phyloP scores from a whole-genome alignment of 1,140 invertebrate genomes.

The Philopotamus ludificatus region DNA sequence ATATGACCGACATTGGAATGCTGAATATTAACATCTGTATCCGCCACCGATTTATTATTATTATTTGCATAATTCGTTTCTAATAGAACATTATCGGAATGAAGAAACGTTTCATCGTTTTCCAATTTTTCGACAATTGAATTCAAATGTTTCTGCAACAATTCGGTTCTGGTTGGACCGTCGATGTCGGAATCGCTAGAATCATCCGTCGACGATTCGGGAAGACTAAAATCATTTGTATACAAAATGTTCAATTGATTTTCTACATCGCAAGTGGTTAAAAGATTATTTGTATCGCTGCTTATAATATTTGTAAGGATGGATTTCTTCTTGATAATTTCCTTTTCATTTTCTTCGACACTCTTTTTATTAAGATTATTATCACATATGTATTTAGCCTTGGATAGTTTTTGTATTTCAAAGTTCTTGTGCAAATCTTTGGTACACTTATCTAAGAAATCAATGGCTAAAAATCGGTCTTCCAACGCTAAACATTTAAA shows the following conservation, averaged over 20 bases:
- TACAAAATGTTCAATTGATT: not conserved
- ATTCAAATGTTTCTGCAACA: not conserved
- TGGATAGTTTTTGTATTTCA: no score
- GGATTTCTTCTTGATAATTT: no score
- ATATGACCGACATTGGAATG: not conserved
- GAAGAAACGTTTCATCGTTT: not conserved
- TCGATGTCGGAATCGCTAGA: not conserved
- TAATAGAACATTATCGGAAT: not conserved
- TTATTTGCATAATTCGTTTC: not conserved
- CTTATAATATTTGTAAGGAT: no score
- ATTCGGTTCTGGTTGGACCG: not conserved
- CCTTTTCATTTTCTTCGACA: no score
- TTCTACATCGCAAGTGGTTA: no score
- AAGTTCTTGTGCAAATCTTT: conserved; percentile 8
- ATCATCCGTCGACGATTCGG: not conserved
- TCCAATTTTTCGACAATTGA: conserved; percentile 5
- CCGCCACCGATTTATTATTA: not conserved
- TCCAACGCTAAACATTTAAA: conserved; percentile 12
- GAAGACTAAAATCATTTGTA: not conserved
- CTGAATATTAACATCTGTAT: not conserved
- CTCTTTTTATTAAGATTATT: no score
- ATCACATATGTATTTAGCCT: no score
- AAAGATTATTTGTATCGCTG: no score
- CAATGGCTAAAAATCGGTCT: conserved; percentile 17
- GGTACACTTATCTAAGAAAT: conserved; percentile 21